Conservation (phyloP, 1,140 invertebrate genomes). For the Aporrectodea caliginosa region DNA sequence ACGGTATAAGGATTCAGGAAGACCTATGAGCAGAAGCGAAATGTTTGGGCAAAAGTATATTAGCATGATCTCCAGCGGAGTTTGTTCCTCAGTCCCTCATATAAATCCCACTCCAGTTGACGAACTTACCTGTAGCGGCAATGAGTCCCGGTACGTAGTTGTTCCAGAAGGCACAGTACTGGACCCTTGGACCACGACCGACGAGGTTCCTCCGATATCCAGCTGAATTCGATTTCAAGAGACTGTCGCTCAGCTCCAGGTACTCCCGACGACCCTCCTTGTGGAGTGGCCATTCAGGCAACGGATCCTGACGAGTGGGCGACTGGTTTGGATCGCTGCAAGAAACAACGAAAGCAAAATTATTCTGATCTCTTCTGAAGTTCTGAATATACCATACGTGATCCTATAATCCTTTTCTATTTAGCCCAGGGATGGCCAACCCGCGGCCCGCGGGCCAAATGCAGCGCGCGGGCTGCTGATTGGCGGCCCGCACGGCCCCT, state of each 20-base stretch:
- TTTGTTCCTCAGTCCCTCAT: no score
- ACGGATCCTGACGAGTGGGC: slow-evolving; percentile 35
- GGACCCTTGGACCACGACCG: slow-evolving; percentile 76
- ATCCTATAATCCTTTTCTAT: no score
- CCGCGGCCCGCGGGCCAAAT: no score
- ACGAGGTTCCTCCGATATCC: slow-evolving; percentile 52
- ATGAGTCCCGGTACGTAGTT: slow-evolving; percentile 81
- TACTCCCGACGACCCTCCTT: slow-evolving; percentile 77
- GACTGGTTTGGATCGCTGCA: not conserved
- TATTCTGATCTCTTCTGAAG: not conserved
- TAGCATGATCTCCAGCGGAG: no score
- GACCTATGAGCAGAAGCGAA: no score
- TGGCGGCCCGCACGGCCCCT: not conserved
- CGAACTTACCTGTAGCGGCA: not conserved
- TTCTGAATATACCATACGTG: not conserved
- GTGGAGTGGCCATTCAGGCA: slow-evolving; percentile 79
- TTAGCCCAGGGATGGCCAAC: no score
- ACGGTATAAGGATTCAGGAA: no score
- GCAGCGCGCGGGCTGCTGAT: not conserved
- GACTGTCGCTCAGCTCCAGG: slow-evolving; percentile 76
- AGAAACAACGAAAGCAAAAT: not conserved
- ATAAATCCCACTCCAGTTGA: no score
- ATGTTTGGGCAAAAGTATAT: no score
- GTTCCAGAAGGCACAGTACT: slow-evolving; percentile 94
- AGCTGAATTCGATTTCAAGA: slow-evolving; percentile 39